Evolutionary conservation across 2,888 invertebrate species (phyloP).

Genomic region (Lasioglossum pauxillum): DNA sequence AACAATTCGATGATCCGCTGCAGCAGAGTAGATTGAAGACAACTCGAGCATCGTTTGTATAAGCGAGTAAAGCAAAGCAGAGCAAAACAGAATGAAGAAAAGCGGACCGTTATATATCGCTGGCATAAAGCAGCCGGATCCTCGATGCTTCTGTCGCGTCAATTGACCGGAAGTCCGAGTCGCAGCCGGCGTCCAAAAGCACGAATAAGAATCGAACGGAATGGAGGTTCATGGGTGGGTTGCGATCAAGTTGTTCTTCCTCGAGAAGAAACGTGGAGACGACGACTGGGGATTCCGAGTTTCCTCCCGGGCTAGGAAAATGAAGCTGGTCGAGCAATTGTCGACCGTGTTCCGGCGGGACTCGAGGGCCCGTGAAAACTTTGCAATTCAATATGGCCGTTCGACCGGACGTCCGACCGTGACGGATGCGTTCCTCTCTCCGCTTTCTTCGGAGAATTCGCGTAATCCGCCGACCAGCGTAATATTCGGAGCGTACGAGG

Average conservation of each 20-base stretch:
- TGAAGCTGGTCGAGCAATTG: conserved; percentile 53
- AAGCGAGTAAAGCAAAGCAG: background rate
- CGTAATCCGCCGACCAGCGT: conserved; percentile 32
- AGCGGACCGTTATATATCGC: background rate
- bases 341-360: conserved; percentile 38
- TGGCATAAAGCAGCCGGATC: background rate
- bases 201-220: background rate
- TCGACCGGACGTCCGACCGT: conserved; percentile 27
- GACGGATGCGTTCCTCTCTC: conserved; percentile 29
- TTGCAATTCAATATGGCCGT: conserved; percentile 63
- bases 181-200: background rate
- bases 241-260: conserved; percentile 37
- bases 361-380: conserved; percentile 61
- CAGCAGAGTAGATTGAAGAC: no score
- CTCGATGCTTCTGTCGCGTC: background rate
- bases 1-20: no score
- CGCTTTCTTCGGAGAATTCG: conserved; percentile 6
- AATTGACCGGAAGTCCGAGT: conserved; percentile 7
- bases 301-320: conserved; percentile 42
- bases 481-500: conserved; percentile 17
- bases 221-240: background rate
- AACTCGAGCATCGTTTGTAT: no score
- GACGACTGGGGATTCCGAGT: conserved; percentile 49
- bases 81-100: background rate
- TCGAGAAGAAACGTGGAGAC: background rate